These are phyloP conservation scores for Brienomyrus brachyistius DNA, from an alignment of 2,113 vertebrate genomes.

Conservation along the genomic window DNA sequence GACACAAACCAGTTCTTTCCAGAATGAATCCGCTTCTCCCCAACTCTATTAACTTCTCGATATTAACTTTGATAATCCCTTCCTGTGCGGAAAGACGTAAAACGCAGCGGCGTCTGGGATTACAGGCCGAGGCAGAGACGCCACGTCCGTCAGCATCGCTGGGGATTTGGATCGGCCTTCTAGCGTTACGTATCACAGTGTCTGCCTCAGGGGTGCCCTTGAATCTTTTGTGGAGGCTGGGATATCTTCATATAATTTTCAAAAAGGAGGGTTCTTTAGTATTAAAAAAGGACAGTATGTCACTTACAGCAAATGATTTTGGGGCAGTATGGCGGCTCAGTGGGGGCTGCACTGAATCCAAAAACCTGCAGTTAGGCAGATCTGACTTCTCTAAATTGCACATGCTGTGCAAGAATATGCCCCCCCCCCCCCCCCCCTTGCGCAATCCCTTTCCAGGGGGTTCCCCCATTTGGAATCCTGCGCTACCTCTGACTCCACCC, in stretches of 20 bases:
- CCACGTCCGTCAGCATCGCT: background rate
- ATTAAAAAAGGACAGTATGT: background rate
- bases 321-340: background rate
- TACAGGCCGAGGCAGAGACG: background rate
- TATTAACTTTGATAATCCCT: background rate
- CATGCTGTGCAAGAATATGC: background rate
- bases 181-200: background rate
- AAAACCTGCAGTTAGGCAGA: background rate
- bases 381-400: background rate
- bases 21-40: background rate
- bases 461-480: background rate
- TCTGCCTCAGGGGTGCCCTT: background rate
- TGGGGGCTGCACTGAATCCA: background rate
- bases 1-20: background rate
- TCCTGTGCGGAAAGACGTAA: background rate
- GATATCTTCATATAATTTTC: background rate
- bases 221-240: background rate
- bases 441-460: background rate
- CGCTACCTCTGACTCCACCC: background rate
- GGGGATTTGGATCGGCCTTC: background rate
- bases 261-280: background rate
- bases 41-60: background rate
- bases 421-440: too few species aligned
- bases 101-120: background rate
- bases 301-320: background rate